Percentiles rank a stretch among this genome's conserved stretches.
Evolutionary conservation across 1,140 invertebrate genomes (phyloP).

Genomic region (Neotoxoptera formosana): DNA sequence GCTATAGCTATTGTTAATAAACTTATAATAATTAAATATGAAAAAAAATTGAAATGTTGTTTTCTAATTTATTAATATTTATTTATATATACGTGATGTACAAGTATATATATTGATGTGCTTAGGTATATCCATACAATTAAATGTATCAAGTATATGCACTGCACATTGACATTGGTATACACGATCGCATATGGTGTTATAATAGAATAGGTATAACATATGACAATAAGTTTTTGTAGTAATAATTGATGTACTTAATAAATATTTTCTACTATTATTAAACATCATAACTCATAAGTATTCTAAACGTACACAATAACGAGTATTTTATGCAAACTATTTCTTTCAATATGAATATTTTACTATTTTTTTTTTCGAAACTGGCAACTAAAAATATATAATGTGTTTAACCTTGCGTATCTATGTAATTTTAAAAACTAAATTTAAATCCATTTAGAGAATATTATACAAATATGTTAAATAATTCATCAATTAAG

Average conservation of each 20-base stretch:
- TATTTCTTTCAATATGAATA: conserved; percentile 33
- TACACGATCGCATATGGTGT: background rate
- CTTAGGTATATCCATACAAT: background rate
- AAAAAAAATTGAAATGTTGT: background rate
- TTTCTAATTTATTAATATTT: conserved; percentile 4
- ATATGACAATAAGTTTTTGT: background rate
- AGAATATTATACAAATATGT: background rate
- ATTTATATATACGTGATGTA: background rate
- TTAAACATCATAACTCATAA: background rate
- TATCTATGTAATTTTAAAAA: background rate
- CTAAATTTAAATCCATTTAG: background rate
- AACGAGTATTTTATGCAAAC: background rate
- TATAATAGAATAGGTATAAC: background rate
- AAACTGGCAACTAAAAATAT: background rate
- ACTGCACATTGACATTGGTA: background rate
- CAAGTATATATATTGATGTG: background rate
- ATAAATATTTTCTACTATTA: background rate
- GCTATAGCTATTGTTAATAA: background rate
- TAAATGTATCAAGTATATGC: background rate
- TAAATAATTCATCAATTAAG: background rate
- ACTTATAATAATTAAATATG: background rate
- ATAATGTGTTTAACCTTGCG: background rate
- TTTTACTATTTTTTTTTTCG: conserved; percentile 13
- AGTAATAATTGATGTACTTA: background rate
- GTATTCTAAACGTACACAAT: background rate